Evolutionary conservation across 2,113 vertebrate species (phyloP), one percentile per base, ranked within the genome.

Genomic region (Rafetus swinhoei): DNA sequence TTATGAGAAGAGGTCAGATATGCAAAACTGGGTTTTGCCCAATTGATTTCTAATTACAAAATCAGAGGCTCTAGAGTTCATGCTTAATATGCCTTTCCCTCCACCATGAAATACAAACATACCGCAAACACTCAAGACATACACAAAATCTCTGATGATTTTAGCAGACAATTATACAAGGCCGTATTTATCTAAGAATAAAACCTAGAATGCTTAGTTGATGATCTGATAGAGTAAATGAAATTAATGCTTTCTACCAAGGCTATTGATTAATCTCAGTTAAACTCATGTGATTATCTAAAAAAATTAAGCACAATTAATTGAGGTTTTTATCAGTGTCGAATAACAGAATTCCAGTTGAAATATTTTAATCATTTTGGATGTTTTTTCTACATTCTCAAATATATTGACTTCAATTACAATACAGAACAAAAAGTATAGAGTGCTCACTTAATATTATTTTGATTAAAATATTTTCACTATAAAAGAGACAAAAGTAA

Each of bases 41-140:
- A 97, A 97, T 97, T 98, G 96, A 97, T 96, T 98, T 97, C 97
- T 97, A 98, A 98, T 97, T 97, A 97, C 88, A 97, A 94, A 97
- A 97, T 90, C 95, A 90, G 89, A 96, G 87, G 90, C 94, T 97
- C 94, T 93, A 65, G 93, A 96, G 96, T 97, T 97, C 93, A 96
- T 97, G 93, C 89, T 96, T 97, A 97, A 98, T 93, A 97, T 84
- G 72, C 94, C 90, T 96, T 89, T 96, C 87, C 81, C 95, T 93
- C 96, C 82, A 95, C 91, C 72, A 93, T 91, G 62, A 86, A 60
- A 92, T 59, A 93, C 11, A 95, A 97, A 93, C 81, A 85, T 96
- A 56, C 21, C 32, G 88, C 5, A 9, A 35, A 72, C 1, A 14
- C 59, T 94, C 14, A 82, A 82, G 50, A 72, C 16, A 54, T 18